Conservation (phyloP, 2,113 vertebrate genomes). For the Dissostichus mawsoni region DNA sequence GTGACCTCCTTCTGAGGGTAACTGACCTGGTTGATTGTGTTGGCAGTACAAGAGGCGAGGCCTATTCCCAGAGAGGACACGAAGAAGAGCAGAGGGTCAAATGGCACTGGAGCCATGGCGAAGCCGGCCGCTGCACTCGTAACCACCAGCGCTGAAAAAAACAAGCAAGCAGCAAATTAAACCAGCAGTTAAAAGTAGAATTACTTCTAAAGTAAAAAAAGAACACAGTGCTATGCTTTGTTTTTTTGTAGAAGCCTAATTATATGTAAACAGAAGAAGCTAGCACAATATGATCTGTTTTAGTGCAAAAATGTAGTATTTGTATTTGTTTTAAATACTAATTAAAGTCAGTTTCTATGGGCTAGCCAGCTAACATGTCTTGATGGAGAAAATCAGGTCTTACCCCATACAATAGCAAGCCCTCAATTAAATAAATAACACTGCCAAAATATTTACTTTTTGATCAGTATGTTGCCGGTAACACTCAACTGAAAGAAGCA, state of each 20-base stretch:
- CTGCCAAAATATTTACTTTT: neutral
- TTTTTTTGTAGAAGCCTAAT: neutral
- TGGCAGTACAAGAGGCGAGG: slow-evolving; percentile 93
- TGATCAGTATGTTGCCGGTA: neutral
- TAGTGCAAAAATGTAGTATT: neutral
- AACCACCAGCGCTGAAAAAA: slow-evolving; percentile 91
- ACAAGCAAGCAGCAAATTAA: neutral
- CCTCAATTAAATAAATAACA: too few species aligned
- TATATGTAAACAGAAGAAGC: neutral
- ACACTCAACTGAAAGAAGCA: neutral
- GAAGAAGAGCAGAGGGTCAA: slow-evolving; percentile 89
- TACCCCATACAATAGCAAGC: too few species aligned
- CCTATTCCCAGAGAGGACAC: slow-evolving; percentile 90
- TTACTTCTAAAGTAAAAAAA: neutral
- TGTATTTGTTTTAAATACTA: neutral
- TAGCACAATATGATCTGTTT: neutral
- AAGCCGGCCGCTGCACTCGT: slow-evolving; percentile 93
- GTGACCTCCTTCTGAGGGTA: slow-evolving; percentile 23
- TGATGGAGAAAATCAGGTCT: too few species aligned
- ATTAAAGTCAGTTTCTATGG: neutral
- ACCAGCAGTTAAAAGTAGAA: neutral
- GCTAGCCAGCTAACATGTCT: too few species aligned
- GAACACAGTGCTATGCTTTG: neutral
- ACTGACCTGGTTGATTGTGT: slow-evolving; percentile 98
- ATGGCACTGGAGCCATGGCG: slow-evolving; percentile 93